Evolutionary conservation across 2,113 vertebrate species (phyloP).

Genomic region (Caracal caracal): DNA sequence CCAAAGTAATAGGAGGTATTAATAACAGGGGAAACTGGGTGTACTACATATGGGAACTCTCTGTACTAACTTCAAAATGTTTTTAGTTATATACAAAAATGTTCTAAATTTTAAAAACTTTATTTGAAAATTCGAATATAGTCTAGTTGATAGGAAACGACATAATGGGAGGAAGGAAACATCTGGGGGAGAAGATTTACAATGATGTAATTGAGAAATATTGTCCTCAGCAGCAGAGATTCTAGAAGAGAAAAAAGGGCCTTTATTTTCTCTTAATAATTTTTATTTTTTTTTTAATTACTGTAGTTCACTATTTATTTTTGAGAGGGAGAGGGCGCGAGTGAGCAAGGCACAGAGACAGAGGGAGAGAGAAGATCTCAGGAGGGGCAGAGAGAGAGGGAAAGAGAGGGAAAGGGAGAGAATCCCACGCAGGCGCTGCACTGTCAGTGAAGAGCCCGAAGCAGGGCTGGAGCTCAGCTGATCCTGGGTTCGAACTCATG

Average conservation of each 20-base stretch:
- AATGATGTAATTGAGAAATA: not conserved
- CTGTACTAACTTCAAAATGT: not conserved
- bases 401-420: no score
- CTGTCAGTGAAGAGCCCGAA: no score
- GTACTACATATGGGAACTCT: not conserved
- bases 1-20: not conserved
- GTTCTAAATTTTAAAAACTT: not conserved
- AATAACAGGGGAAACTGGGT: not conserved
- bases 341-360: no score
- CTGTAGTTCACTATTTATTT: no score
- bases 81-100: not conserved
- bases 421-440: no score
- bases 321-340: no score
- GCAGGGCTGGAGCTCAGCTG: no score
- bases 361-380: no score
- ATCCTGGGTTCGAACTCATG: no score
- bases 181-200: not conserved
- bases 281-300: not conserved
- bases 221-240: not conserved
- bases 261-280: not conserved
- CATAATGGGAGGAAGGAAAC: not conserved
- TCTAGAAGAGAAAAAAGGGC: not conserved
- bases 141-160: not conserved
- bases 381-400: no score
- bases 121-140: not conserved